Base-by-base conservation (phyloP, 2,888 invertebrate genomes). In the Merodon equestris region DNA sequence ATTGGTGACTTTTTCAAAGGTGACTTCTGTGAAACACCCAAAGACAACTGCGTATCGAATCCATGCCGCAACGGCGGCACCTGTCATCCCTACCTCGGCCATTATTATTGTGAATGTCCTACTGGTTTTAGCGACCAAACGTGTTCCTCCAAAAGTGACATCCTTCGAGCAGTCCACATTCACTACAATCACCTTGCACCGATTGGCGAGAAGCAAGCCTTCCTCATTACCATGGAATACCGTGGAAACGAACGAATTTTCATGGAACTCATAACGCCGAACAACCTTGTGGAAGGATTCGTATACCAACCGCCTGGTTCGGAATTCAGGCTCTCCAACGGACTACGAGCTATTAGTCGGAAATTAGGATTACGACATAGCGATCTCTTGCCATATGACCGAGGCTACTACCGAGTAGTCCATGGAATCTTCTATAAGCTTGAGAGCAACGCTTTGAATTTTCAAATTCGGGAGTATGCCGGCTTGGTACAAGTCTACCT, bases 161-260 rank as follows among this genome's bases (percentile, higher is more conserved):
- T 66, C 0, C 81, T 83, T 34, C 72, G 61, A 36, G 81, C 81
- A 3, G 14, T 82, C n/a, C 53, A 83, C 10, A 3, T 84, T 1
- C 83, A 83, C 18, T 83, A 82, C 60, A 84, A 84, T 81, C 84
- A 77, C 34, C 64, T 83, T 7, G 84, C 74, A 4, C 63, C 54
- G 1, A 63, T 82, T 64, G 82, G 82, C 0, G 27, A 54, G 12
- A 27, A 61, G 1, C 82, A 83, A 1, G 57, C 54, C 1, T 68
- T 84, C 7, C 12, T 84, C 0, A 45, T 83, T 5, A 72, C 71
- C 1, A 5, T 79, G 0, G 66, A 82, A 17, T 38, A 47, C 1
- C 47, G 82, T 38, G 83, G 83, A 5, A 27, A 36, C 1, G 53
- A 17, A 0, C 5, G 45, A n/a, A 81, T 70, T 12, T 18, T 71